phyloP scores from a whole-genome alignment of 2,888 invertebrate species.

The Orchestes rusci region DNA sequence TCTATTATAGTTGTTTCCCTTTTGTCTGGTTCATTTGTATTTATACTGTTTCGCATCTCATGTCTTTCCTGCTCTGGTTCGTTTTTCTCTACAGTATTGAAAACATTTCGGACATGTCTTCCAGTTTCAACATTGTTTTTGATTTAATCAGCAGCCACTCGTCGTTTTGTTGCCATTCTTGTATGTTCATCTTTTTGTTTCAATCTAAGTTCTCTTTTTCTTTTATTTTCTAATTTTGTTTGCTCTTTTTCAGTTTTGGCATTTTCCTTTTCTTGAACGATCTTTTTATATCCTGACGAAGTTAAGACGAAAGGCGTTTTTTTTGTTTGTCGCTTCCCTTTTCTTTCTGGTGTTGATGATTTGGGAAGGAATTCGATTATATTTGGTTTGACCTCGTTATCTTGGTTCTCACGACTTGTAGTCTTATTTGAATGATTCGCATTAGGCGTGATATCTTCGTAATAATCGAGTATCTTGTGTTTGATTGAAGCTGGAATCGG shows the following conservation, averaged over 20 bases:
- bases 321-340: neutral
- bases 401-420: neutral
- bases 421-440: neutral
- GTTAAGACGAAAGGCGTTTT: conserved; percentile 1
- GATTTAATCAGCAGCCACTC: neutral
- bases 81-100: neutral
- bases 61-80: neutral
- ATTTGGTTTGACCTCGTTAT: neutral
- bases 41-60: no score
- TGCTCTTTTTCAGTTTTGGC: neutral
- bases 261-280: conserved; percentile 2
- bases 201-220: conserved; percentile 2
- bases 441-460: neutral
- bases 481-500: neutral
- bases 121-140: neutral
- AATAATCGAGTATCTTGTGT: neutral
- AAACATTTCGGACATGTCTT: neutral
- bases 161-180: neutral
- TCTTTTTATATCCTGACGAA: conserved; percentile 3
- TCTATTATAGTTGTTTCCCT: no score
- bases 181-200: neutral
- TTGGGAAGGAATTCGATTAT: neutral
- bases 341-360: conserved; percentile 4
- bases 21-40: no score
- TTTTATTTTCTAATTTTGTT: no score